Percentiles rank a stretch among this genome's conserved stretches.
Evolutionary conservation across 2,113 vertebrate genomes (phyloP).

Genomic region (Perognathus longimembris): DNA sequence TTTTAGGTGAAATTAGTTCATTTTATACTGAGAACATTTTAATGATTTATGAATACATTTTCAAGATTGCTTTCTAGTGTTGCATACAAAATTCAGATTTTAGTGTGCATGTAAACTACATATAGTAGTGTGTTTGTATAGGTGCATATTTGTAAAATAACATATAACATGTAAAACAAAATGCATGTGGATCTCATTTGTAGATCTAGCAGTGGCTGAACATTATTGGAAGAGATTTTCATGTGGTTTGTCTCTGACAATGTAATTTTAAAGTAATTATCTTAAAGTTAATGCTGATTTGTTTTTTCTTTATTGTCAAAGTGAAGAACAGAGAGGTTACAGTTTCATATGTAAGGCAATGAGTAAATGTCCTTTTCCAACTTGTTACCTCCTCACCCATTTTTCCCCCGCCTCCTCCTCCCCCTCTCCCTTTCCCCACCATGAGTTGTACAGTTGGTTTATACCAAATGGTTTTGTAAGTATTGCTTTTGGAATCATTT

Average conservation of each 20-base stretch:
- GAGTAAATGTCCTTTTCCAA: no score
- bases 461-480: no score
- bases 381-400: no score
- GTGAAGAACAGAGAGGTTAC: no score
- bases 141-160: background rate
- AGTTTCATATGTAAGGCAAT: no score
- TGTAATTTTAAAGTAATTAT: slow-evolving; percentile 51
- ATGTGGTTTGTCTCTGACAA: slow-evolving; percentile 39
- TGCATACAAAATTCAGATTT: slow-evolving; percentile 38
- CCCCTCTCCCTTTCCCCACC: no score
- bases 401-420: no score
- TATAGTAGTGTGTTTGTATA: background rate
- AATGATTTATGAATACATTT: slow-evolving; percentile 42
- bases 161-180: slow-evolving; percentile 27
- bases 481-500: no score
- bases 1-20: background rate
- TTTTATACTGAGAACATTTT: slow-evolving; percentile 23
- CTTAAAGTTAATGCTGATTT: slow-evolving; percentile 28
- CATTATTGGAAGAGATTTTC: slow-evolving; percentile 45
- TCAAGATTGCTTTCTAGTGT: slow-evolving; percentile 14
- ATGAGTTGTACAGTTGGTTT: no score
- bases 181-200: slow-evolving; percentile 11
- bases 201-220: slow-evolving; percentile 18
- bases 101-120: background rate
- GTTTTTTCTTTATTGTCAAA: slow-evolving; percentile 2